These are phyloP conservation scores for Lingula anatina DNA, from an alignment of 2,888 invertebrate genomes.

Conservation along the genomic window DNA sequence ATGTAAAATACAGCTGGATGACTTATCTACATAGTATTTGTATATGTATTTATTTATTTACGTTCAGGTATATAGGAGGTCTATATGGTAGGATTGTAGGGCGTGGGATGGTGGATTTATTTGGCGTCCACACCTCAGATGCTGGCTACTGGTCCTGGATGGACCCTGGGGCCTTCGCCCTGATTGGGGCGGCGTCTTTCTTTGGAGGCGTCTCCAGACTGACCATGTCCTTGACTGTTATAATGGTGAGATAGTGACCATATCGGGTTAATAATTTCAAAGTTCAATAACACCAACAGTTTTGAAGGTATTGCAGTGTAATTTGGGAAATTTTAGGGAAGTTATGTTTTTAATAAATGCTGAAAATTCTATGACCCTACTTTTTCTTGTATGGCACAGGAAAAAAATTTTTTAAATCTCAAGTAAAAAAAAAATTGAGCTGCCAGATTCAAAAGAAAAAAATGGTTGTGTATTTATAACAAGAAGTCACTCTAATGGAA, in stretches of 20 bases:
- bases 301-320: too few species aligned
- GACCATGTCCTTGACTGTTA: conserved; percentile 52
- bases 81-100: conserved; percentile 52
- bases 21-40: background rate
- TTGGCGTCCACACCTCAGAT: conserved; percentile 37
- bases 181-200: conserved; percentile 54
- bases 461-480: too few species aligned
- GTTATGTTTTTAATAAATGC: too few species aligned
- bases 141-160: conserved; percentile 51
- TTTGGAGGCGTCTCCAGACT: conserved; percentile 54
- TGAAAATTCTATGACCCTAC: too few species aligned
- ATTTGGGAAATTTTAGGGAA: too few species aligned
- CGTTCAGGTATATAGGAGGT: conserved; percentile 48
- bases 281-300: background rate
- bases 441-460: too few species aligned
- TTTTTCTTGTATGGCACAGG: too few species aligned
- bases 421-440: too few species aligned
- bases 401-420: too few species aligned
- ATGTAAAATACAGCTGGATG: too few species aligned
- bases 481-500: too few species aligned
- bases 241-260: conserved; percentile 47
- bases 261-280: background rate
- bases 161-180: conserved; percentile 54
- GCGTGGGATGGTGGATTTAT: conserved; percentile 39
- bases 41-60: background rate